Conservation (phyloP, 1,140 invertebrate species). For the Drosophila auraria region DNA sequence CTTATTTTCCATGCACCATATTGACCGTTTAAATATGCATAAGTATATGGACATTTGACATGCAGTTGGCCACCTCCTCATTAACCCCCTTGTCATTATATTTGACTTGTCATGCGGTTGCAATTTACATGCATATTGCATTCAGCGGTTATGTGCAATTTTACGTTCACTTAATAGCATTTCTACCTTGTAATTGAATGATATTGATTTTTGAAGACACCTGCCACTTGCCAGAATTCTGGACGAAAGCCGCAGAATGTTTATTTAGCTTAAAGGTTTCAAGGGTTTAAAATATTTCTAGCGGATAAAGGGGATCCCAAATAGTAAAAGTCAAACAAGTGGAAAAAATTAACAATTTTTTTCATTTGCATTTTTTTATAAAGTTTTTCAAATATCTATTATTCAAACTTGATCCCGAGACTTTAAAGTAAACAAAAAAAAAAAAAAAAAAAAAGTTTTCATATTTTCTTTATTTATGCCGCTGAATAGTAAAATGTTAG, state of each 20-base stretch:
- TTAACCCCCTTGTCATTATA: constrained; percentile 5
- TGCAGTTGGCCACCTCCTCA: neutral
- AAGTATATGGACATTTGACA: constrained; percentile 1
- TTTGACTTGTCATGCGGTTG: constrained; percentile 20
- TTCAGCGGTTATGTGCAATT: constrained; percentile 17
- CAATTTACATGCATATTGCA: constrained; percentile 33
- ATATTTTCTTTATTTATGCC: too few relatives aligned
- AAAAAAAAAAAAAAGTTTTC: too few relatives aligned
- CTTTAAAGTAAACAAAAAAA: too few relatives aligned
- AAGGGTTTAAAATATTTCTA: too few relatives aligned
- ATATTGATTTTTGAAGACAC: constrained; percentile 7
- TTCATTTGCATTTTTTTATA: too few relatives aligned
- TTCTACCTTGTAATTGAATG: constrained; percentile 18
- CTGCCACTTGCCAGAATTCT: neutral
- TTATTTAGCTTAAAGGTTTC: neutral
- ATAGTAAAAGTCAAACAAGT: too few relatives aligned
- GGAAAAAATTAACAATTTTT: too few relatives aligned
- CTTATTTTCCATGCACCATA: neutral
- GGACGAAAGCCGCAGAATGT: too few relatives aligned
- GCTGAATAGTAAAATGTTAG: too few relatives aligned
- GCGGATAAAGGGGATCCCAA: too few relatives aligned
- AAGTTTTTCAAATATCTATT: too few relatives aligned
- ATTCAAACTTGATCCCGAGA: too few relatives aligned
- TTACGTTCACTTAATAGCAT: constrained; percentile 13
- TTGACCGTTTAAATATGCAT: neutral